Base-by-base conservation (phyloP, 1,140 invertebrate species). In the Aphelenchoides besseyi region DNA sequence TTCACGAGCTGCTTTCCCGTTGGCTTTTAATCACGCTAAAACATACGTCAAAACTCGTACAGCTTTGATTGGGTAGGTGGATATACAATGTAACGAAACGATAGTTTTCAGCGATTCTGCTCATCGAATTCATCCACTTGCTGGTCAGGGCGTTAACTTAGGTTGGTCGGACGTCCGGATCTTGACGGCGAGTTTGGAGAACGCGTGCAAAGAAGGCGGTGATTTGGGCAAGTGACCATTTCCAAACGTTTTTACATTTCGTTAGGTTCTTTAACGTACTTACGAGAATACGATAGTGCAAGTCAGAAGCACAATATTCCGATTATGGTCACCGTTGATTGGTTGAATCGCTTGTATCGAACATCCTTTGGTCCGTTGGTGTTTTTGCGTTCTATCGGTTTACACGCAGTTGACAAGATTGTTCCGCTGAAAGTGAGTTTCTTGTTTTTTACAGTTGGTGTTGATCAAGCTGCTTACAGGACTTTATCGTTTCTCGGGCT, bases 121-220 rank as follows among this genome's bases (percentile, higher is more conserved):
- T 5, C 96, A 98, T 86, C 88, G 93, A 82, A 88, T 98, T 37
- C 95, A 98, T 88, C 96, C 96, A 0, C 84, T 98, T 61, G 96
- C 95, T 54, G 96, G 96, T 18, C 73, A 72, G 62, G 73, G 68
- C 9, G 92, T 97, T 0, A 98, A 98, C 87, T 87, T 98, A 53
- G 96, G 96, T 2, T 95, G 98, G 85, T 92, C 92, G 28, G 97
- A 99, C 87, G 90, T 97, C 0, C 82, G 87, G 12, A 88, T 88
- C 75, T 87, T 99, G 0, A 88, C 89, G 8, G 82, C 90, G 59
- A 82, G 89, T 2, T 83, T 97, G 16, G 88, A 89, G 2, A 88
- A 91, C 54, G 89, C 90, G 2, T 86, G 89, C 0, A 89, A 89
- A 74, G 86, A 88, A 74, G 96, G 95, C 5, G 88, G 88, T 55